Percentiles rank a stretch among this genome's conserved stretches.
phyloP scores from a whole-genome alignment of 37 sponge, comb jelly and placozoan genomes.

The Theonella swinhoei region DNA sequence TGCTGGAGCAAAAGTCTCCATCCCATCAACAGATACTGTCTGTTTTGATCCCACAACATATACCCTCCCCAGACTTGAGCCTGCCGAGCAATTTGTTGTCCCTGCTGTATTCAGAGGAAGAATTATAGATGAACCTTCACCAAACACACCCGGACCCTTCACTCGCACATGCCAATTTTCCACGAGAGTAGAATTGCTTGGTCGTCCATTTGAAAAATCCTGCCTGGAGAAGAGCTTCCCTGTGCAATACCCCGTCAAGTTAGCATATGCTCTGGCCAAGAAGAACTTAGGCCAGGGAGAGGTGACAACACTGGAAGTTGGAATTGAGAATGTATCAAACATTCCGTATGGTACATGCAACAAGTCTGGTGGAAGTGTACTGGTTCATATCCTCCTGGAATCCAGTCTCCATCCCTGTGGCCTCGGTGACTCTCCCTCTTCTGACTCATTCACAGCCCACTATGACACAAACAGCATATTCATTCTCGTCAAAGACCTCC shows the following conservation, averaged over 20 bases:
- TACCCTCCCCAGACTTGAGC: conserved; percentile 53
- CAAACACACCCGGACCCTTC: conserved; percentile 77
- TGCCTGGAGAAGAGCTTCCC: conserved; percentile 21
- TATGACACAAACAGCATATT: conserved; percentile 54
- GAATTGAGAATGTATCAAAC: conserved; percentile 42
- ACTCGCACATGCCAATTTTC: conserved; percentile 39
- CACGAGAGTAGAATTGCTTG: conserved; percentile 58
- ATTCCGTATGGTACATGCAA: conserved; percentile 19
- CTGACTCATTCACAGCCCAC: conserved; percentile 8
- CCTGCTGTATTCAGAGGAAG: conserved; percentile 66
- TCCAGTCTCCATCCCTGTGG: conserved; percentile 52
- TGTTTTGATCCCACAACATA: conserved; percentile 65
- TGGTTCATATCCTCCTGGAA: conserved; percentile 53
- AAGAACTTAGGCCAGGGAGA: conserved; percentile 65
- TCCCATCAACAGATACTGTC: conserved; percentile 68
- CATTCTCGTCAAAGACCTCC: conserved; percentile 37
- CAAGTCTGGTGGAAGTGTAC: conserved; percentile 55
- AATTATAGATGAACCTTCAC: conserved; percentile 75
- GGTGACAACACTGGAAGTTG: conserved; percentile 50
- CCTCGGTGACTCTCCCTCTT: conserved; percentile 20
- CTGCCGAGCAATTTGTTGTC: conserved; percentile 37
- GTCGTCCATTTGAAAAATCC: conserved; percentile 70
- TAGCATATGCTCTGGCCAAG: conserved; percentile 40
- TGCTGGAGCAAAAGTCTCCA: conserved; percentile 59
- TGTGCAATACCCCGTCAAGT: conserved; percentile 78